phyloP scores from a whole-genome alignment of 2,113 vertebrate species.

The Smithornis capensis region DNA sequence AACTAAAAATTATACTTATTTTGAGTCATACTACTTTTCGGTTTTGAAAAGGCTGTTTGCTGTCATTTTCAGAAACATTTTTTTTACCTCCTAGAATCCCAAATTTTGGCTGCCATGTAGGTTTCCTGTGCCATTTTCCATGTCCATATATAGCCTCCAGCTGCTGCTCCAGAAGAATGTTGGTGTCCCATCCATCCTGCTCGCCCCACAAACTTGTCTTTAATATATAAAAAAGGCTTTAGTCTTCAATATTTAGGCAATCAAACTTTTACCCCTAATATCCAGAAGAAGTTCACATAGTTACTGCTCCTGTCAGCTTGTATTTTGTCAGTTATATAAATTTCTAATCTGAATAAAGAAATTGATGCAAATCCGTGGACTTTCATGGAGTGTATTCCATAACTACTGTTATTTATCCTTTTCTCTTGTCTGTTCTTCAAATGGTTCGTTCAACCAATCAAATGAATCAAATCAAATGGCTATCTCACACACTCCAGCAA shows the following conservation, averaged over 20 bases:
- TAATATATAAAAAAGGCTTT: neutral
- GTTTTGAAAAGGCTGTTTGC: neutral
- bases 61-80: neutral
- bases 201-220: neutral
- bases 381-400: neutral
- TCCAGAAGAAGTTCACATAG: neutral
- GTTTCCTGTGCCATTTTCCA: neutral
- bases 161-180: neutral
- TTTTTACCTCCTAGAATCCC: neutral
- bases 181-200: neutral
- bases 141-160: neutral
- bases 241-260: neutral
- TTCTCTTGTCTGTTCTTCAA: neutral
- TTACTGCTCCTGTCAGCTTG: neutral
- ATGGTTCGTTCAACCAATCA: rapidly evolving
- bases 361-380: neutral
- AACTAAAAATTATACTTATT: neutral
- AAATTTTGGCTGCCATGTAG: neutral
- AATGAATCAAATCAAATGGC: neutral
- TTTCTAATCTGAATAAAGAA: neutral
- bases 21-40: neutral
- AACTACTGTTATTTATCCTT: neutral
- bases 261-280: neutral
- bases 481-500: neutral
- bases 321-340: neutral